phyloP scores from a whole-genome alignment of 1,140 invertebrate species.

The Paramacrobiotus metropolitanus region DNA sequence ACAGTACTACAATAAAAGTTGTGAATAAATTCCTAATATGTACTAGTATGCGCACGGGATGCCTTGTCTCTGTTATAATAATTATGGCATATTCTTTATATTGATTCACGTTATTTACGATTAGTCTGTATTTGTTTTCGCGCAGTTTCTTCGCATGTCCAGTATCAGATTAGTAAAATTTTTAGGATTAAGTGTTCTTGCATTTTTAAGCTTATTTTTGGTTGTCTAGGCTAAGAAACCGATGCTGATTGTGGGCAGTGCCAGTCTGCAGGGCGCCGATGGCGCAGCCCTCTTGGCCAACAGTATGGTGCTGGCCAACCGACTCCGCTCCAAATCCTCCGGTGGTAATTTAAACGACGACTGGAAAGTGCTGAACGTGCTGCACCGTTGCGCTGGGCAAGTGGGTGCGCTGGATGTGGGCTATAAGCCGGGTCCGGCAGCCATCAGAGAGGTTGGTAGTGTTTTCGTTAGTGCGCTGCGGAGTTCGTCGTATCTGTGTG shows the following conservation, averaged over 20 bases:
- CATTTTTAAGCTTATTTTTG: slow-evolving; percentile 24
- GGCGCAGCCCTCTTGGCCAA: slow-evolving; percentile 47
- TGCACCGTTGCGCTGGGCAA: slow-evolving; percentile 52
- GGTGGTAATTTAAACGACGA: slow-evolving; percentile 22
- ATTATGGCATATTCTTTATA: no score
- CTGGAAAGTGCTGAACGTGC: slow-evolving; percentile 64
- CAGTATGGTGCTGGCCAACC: slow-evolving; percentile 37
- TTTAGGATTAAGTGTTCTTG: no score
- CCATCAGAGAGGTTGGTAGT: slow-evolving; percentile 24
- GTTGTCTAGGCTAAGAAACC: slow-evolving; percentile 50
- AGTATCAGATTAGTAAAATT: no score
- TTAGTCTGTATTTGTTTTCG: no score
- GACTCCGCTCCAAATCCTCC: slow-evolving; percentile 23
- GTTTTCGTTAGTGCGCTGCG: background rate
- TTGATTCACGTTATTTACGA: no score
- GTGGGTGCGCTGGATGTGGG: slow-evolving; percentile 88
- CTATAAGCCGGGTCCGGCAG: slow-evolving; percentile 51
- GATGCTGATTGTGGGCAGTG: slow-evolving; percentile 69
- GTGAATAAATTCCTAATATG: no score
- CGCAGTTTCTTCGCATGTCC: no score
- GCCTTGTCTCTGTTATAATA: no score
- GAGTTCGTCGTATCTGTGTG: background rate
- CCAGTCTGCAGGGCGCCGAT: slow-evolving; percentile 50
- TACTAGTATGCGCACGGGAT: no score
- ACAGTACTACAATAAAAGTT: no score